phyloP scores from a whole-genome alignment of 2,113 vertebrate genomes.

The Tachysurus fulvidraco region DNA sequence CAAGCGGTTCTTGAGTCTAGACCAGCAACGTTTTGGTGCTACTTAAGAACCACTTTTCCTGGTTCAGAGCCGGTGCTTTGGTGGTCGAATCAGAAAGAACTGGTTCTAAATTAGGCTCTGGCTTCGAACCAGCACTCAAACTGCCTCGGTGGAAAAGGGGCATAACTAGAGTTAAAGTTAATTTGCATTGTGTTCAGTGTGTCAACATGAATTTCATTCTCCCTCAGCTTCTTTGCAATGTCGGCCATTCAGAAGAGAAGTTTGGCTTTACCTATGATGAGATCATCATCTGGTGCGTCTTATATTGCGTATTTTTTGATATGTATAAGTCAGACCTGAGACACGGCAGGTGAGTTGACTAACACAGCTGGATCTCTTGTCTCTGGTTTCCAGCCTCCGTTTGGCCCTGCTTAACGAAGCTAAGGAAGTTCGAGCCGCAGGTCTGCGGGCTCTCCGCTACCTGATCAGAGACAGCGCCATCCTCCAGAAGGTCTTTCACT shows the following conservation, averaged over 20 bases:
- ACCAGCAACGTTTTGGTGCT: too few relatives aligned
- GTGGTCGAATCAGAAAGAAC: too few relatives aligned
- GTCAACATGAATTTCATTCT: slow-evolving; percentile 38
- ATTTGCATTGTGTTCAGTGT: background rate
- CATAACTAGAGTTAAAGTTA: background rate
- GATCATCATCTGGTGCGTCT: slow-evolving; percentile 96
- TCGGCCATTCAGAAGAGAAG: slow-evolving; percentile 90
- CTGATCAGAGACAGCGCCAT: slow-evolving; percentile 90
- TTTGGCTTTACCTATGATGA: slow-evolving; percentile 95
- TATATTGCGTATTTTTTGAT: background rate
- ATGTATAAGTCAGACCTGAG: background rate
- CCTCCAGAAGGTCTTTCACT: slow-evolving; percentile 91
- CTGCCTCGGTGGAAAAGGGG: too few relatives aligned
- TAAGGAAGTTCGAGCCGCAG: slow-evolving; percentile 96
- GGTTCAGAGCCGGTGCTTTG: too few relatives aligned
- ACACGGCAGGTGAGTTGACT: background rate
- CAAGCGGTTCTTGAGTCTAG: too few relatives aligned
- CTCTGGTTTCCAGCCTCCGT: slow-evolving; percentile 77
- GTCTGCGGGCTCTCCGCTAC: slow-evolving; percentile 92
- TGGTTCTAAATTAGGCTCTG: too few relatives aligned
- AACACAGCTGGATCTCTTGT: background rate
- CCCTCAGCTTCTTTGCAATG: slow-evolving; percentile 90
- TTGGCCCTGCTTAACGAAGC: slow-evolving; percentile 96
- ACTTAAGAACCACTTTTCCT: too few relatives aligned
- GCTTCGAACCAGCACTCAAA: too few relatives aligned